These are phyloP conservation scores for Bombus sylvicola DNA, from an alignment of 1,140 invertebrate genomes.

Conservation along the genomic window DNA sequence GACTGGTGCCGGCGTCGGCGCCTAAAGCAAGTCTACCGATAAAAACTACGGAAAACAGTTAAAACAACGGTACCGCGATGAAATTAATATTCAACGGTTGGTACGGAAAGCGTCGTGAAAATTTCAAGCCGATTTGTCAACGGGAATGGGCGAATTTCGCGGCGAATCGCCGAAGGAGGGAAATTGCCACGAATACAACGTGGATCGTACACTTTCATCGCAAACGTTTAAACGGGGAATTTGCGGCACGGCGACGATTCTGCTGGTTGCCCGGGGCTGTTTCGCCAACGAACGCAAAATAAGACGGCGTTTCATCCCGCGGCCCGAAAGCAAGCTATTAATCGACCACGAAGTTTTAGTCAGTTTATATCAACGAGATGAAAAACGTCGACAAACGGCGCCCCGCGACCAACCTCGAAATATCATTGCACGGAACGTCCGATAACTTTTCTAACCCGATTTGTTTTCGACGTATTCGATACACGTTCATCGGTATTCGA, in stretches of 20 bases:
- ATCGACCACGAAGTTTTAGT: constrained; percentile 5
- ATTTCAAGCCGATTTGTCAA: not conserved
- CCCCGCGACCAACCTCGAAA: too few species aligned
- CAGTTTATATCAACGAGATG: not conserved
- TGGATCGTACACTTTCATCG: not conserved
- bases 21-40: constrained; percentile 7
- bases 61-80: not conserved
- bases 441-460: too few species aligned
- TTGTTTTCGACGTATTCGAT: too few species aligned
- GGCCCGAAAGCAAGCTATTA: not conserved
- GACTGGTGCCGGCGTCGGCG: not conserved
- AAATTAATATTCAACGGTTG: not conserved
- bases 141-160: not conserved
- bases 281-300: not conserved
- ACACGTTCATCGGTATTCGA: too few species aligned
- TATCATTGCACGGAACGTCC: too few species aligned
- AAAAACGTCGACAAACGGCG: not conserved
- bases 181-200: not conserved
- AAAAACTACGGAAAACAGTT: constrained; percentile 1
- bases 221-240: not conserved
- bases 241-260: constrained; percentile 13
- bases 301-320: not conserved
- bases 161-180: not conserved
- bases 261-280: not conserved
- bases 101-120: not conserved